Percentiles rank a stretch among this genome's conserved stretches.
These are phyloP conservation scores for Mastomys coucha DNA, from an alignment of 2,113 vertebrate genomes.

Conservation along the genomic window DNA sequence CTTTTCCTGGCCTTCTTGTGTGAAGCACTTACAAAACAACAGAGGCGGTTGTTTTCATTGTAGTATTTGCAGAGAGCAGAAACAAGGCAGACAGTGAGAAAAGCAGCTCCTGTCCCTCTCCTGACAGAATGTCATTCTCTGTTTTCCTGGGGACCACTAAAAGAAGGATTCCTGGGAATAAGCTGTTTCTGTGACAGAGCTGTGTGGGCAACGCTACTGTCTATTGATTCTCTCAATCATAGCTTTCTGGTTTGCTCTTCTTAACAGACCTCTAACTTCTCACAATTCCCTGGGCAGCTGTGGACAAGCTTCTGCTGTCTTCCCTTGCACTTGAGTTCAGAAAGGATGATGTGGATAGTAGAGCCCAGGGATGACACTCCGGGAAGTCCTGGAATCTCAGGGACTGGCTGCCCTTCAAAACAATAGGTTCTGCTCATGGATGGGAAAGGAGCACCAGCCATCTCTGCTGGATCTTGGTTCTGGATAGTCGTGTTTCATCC, in stretches of 20 bases:
- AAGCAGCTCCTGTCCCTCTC: slow-evolving; percentile 77
- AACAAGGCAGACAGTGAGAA: slow-evolving; percentile 61
- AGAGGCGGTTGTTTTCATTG: neutral
- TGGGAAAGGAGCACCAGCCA: neutral
- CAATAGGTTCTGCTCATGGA: neutral
- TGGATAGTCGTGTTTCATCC: neutral
- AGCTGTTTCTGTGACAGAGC: slow-evolving; percentile 66
- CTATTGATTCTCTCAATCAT: neutral
- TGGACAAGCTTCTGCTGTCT: neutral
- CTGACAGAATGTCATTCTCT: slow-evolving; percentile 76
- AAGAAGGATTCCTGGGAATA: slow-evolving; percentile 71
- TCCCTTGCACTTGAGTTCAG: neutral
- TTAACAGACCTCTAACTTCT: neutral
- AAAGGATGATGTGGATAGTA: neutral
- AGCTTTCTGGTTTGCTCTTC: neutral
- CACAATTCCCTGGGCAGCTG: neutral
- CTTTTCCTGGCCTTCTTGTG: neutral
- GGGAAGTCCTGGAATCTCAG: neutral
- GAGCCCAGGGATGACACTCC: neutral
- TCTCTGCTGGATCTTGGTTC: neutral
- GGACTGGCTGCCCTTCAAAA: neutral
- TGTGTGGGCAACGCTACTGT: neutral
- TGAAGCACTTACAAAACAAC: neutral
- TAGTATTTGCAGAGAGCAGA: slow-evolving; percentile 14
- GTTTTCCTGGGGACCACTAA: slow-evolving; percentile 68